Base-by-base conservation (phyloP, 2,888 invertebrate genomes). In the Opisthograptis luteolata region DNA sequence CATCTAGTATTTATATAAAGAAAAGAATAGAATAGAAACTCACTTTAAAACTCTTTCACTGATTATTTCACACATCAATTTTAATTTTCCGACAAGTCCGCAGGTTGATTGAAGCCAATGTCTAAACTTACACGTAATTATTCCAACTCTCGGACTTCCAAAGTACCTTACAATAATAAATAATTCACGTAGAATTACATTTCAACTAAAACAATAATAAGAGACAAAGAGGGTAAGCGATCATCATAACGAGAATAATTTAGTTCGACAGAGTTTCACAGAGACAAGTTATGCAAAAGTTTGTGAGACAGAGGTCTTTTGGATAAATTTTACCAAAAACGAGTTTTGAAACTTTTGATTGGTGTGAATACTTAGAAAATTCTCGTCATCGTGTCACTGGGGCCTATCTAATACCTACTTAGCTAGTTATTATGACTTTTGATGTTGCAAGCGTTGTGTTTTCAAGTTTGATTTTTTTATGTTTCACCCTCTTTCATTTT, bases 261-360 rank as follows among this genome's bases (percentile, higher is more conserved):
- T 73, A 77, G 70, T 84, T 84, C 71, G 71, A 71, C 79, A 79
- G 72, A 81, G 77, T 81, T 80, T 74, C 65, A 70, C 24, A 82
- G 66, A 79, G 75, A 79, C 70, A 82, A 86, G 84, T 82, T 84
- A 79, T 69, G 70, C 68, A 55, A 78, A 84, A 76, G 76, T 81
- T 77, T 70, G 57, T 66, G 62, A 14, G 67, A 76, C 77, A 78
- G 77, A 75, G 78, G 80, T 82, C 84, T 78, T 80, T 84, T 85
- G 80, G 83, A 80, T 81, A 81, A 84, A 84, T 82, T 84, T 83
- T 71, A 67, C 68, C 51, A 49, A 78, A 81, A 85, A 81, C 75
- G 78, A 84, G 75, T 83, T 85, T 77, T 70, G 66, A 69, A 81
- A 86, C 74, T 86, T 81, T 73, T 80, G 79, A 84, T 84, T 83